Conservation (phyloP, 2,113 vertebrate genomes). For the Pteropus alecto region DNA sequence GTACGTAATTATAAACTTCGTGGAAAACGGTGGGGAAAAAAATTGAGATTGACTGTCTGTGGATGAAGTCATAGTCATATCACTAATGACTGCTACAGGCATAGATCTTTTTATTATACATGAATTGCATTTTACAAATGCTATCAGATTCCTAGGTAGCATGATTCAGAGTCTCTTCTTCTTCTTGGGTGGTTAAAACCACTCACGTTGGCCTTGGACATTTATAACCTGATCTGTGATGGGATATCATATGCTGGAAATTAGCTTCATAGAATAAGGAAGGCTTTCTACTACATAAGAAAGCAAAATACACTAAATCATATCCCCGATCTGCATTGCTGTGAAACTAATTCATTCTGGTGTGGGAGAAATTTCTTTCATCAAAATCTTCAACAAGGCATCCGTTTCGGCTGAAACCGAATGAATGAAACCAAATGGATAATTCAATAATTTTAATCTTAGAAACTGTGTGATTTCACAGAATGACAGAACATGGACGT, state of each 20-base stretch:
- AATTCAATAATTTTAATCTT: background rate
- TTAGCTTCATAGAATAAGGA: background rate
- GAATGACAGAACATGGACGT: background rate
- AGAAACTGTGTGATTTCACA: background rate
- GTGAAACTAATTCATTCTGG: constrained; percentile 2
- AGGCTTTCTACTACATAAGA: background rate
- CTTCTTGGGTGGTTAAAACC: constrained; percentile 22
- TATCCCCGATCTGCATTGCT: background rate
- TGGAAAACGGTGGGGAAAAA: background rate
- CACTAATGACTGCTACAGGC: background rate
- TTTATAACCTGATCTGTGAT: background rate
- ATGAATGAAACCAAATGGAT: background rate
- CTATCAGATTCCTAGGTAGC: background rate
- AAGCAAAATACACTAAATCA: constrained; percentile 15
- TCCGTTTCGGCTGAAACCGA: background rate
- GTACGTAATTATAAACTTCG: background rate
- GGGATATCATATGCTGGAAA: background rate
- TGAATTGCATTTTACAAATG: background rate
- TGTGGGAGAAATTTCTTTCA: constrained; percentile 10
- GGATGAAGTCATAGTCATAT: background rate
- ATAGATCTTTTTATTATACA: background rate
- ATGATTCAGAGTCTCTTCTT: background rate
- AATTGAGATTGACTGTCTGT: background rate
- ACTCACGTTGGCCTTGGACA: background rate
- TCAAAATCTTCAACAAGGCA: background rate